These are phyloP conservation scores for Phasia obesa DNA, from an alignment of 2,888 invertebrate genomes.

Conservation along the genomic window DNA sequence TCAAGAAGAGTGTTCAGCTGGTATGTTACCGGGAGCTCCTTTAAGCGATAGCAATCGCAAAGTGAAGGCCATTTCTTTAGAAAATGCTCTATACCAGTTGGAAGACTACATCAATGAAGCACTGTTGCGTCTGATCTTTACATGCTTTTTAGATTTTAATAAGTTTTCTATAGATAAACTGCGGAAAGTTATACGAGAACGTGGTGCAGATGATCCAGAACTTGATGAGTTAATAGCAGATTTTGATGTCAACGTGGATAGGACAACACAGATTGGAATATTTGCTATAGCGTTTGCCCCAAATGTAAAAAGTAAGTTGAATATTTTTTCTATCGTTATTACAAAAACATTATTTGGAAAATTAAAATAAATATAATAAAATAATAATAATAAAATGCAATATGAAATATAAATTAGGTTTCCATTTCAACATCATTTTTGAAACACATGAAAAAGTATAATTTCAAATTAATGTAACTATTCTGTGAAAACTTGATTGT, in stretches of 20 bases:
- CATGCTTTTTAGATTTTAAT: slow-evolving; percentile 78
- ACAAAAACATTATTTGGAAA: too few relatives aligned
- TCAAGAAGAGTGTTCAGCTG: slow-evolving; percentile 76
- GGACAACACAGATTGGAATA: slow-evolving; percentile 80
- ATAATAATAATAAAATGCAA: too few relatives aligned
- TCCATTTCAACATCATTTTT: too few relatives aligned
- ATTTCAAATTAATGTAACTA: too few relatives aligned
- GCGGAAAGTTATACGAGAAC: slow-evolving; percentile 73
- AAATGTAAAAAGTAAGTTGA: slow-evolving; percentile 75
- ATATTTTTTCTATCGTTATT: too few relatives aligned
- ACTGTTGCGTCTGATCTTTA: slow-evolving; percentile 78
- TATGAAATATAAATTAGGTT: too few relatives aligned
- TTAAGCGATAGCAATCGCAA: slow-evolving; percentile 76
- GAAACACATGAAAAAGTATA: too few relatives aligned
- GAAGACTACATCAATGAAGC: slow-evolving; percentile 81
- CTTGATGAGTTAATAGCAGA: slow-evolving; percentile 80
- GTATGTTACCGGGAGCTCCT: slow-evolving; percentile 41
- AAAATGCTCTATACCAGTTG: slow-evolving; percentile 78
- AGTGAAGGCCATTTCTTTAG: slow-evolving; percentile 78
- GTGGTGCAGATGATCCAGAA: slow-evolving; percentile 72
- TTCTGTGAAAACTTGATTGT: too few relatives aligned
- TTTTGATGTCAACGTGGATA: slow-evolving; percentile 81
- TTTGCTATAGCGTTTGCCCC: slow-evolving; percentile 80
- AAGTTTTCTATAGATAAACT: slow-evolving; percentile 79
- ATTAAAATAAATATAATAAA: too few relatives aligned